Base-by-base conservation (phyloP, 1,140 invertebrate genomes). In the Hyles vespertilio region DNA sequence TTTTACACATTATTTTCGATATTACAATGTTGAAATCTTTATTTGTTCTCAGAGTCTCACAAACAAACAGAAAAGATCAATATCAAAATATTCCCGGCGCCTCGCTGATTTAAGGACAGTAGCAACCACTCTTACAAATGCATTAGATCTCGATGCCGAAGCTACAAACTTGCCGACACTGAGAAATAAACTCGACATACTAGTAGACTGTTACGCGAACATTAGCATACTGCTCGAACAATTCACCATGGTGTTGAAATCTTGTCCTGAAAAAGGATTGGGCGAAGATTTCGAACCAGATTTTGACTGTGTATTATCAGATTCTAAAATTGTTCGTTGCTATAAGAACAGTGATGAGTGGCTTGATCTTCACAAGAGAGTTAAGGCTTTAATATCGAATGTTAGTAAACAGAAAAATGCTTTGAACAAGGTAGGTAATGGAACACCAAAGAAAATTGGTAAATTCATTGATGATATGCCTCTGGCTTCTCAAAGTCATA, bases 161-260 rank as follows among this genome's bases (percentile, higher is more conserved):
- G 69, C 58, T n/a, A 66, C 57, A 36, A 78, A 79, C 54, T 79
- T 81, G 63, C 66, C 59, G 11, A 79, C 74, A 45, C 47, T 88
- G 50, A 74, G 64, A 56, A 74, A 61, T 32, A 80, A 61, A 59
- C 49, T 59, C 44, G 59, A 81, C 5, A 74, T 80, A 10, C 77
- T 93, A 0, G 89, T 85, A 12, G 79, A 91, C 53, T 77, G 91
- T 22, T 78, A 92, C 48, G 84, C 89, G 3, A 82, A 89, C 32
- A 73, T 90, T 34, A 76, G 86, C 58, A 87, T 91, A 56, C 74
- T 90, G 36, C 80, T 92, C 8, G 91, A 92, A 55, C 93, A 94
- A 66, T 89, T 93, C 40, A 67, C 89, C 58, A 63, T 93, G 0
- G 84, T 93, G 8, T 54, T 94, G 3, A 87, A 93, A 72, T 89